Evolutionary conservation across 1,140 invertebrate genomes (phyloP).

Genomic region (Pseudomyrmex gracilis): DNA sequence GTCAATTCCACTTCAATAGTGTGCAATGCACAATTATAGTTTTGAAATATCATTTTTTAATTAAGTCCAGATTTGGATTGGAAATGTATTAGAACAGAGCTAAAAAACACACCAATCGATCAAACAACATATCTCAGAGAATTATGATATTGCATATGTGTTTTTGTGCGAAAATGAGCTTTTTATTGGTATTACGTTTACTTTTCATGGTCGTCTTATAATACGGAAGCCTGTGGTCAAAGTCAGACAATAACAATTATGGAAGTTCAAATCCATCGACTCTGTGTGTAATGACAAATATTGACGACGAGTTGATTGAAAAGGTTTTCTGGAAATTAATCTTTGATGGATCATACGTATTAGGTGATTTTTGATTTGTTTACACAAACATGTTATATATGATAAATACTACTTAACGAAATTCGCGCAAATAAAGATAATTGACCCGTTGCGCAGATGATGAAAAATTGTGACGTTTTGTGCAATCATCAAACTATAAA

Average conservation of each 20-base stretch:
- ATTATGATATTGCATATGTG: not conserved
- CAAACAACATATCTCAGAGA: not conserved
- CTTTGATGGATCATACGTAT: conserved; percentile 32
- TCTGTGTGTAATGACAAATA: not conserved
- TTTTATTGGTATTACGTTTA: conserved; percentile 1
- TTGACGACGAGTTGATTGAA: conserved; percentile 22
- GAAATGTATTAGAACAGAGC: too few species aligned
- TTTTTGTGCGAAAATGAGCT: too few species aligned
- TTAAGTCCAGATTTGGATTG: too few species aligned
- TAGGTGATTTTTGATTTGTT: conserved; percentile 33
- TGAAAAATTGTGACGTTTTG: not conserved
- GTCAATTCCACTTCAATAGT: too few species aligned
- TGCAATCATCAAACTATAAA: not conserved
- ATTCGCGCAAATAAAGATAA: conserved; percentile 12
- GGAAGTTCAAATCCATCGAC: conserved; percentile 4
- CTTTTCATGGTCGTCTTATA: not conserved
- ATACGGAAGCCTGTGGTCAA: not conserved
- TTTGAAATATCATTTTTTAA: too few species aligned
- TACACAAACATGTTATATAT: conserved; percentile 6
- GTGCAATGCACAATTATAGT: too few species aligned
- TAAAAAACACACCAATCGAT: not conserved
- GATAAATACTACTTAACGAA: not conserved
- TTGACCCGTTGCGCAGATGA: not conserved
- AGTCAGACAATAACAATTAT: conserved; percentile 31
- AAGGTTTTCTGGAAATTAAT: conserved; percentile 26